These are phyloP conservation scores for Corythaeola cristata DNA, from an alignment of 2,113 vertebrate genomes.

Conservation along the genomic window DNA sequence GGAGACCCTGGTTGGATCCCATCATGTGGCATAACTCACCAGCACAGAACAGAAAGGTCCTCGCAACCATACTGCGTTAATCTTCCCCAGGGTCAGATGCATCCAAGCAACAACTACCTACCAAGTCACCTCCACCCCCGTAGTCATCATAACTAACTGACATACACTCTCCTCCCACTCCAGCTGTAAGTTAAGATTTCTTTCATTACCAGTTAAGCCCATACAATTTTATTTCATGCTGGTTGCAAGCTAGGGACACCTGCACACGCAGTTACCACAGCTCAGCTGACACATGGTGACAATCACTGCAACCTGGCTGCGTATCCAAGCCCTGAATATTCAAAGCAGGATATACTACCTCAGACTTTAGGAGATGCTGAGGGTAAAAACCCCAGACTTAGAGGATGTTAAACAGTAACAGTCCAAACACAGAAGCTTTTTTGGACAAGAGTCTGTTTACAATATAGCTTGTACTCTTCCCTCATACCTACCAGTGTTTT, in stretches of 20 bases:
- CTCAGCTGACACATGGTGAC: background rate
- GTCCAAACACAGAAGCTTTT: background rate
- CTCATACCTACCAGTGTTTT: background rate
- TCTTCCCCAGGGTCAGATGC: background rate
- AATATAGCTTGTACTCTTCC: background rate
- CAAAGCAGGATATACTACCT: background rate
- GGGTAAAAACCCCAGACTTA: background rate
- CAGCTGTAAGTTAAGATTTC: background rate
- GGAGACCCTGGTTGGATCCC: background rate
- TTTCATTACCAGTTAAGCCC: background rate
- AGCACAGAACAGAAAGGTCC: background rate
- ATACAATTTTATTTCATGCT: background rate
- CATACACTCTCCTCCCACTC: background rate
- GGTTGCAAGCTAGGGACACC: background rate
- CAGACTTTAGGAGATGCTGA: background rate
- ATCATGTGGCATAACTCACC: background rate
- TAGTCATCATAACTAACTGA: background rate
- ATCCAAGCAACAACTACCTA: background rate
- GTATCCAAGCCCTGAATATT: background rate
- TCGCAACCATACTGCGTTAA: background rate
- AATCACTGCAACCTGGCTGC: rapidly evolving
- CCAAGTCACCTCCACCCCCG: background rate
- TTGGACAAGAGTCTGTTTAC: background rate
- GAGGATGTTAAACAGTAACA: background rate
- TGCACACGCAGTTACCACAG: background rate